Percentiles rank a stretch among this genome's conserved stretches.
phyloP scores from a whole-genome alignment of 1,140 invertebrate species.

The Trigoniulus corallinus region DNA sequence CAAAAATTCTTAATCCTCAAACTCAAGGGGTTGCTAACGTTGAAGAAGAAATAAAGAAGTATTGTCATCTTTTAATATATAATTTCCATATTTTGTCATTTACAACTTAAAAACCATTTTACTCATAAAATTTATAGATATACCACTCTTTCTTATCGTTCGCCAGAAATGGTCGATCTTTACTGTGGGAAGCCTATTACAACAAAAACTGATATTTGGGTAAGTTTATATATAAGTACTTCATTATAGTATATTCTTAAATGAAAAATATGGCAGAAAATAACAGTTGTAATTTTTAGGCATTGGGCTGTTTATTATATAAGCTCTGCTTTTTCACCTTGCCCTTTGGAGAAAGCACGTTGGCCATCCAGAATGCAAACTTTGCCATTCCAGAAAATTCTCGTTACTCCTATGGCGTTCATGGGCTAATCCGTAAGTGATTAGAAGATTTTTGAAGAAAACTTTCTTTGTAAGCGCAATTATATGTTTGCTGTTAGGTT shows the following conservation, averaged over 20 bases:
- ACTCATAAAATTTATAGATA: slow-evolving; percentile 33
- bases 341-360: slow-evolving; percentile 82
- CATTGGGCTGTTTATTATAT: slow-evolving; percentile 75
- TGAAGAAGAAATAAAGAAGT: slow-evolving; percentile 82
- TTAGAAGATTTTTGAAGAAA: neutral
- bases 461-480: no score
- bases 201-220: slow-evolving; percentile 87
- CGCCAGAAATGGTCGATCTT: slow-evolving; percentile 92
- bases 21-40: slow-evolving; percentile 51
- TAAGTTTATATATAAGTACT: slow-evolving; percentile 22
- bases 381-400: slow-evolving; percentile 73
- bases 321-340: slow-evolving; percentile 82
- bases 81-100: neutral
- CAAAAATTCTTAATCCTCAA: slow-evolving; percentile 50
- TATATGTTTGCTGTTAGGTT: slow-evolving; percentile 32
- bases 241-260: neutral
- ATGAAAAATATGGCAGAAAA: slow-evolving; percentile 5
- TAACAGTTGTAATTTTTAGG: slow-evolving; percentile 34
- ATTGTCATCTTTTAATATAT: slow-evolving; percentile 8
- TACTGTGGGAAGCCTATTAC: slow-evolving; percentile 74
- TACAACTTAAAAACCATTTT: neutral
- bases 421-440: slow-evolving; percentile 33
- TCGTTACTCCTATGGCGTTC: slow-evolving; percentile 40
- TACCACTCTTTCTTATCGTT: slow-evolving; percentile 77
- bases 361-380: slow-evolving; percentile 83